Conservation (phyloP, 2,888 invertebrate genomes). For the Dryocosmus kuriphilus region DNA sequence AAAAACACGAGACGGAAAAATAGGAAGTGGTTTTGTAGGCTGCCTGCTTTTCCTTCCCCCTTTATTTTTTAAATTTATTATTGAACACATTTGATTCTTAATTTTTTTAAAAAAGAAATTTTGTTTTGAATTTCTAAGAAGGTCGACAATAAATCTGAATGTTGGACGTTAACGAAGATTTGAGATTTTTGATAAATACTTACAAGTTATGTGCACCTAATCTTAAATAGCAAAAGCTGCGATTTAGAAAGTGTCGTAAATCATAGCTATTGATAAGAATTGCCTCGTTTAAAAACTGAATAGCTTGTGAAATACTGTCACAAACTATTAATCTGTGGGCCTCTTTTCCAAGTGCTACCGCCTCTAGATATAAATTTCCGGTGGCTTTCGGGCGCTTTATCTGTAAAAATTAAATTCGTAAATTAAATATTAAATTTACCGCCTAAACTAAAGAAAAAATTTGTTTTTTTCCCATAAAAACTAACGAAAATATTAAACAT, state of each 20-base stretch:
- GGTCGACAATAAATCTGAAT: too few relatives aligned
- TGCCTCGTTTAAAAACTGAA: conserved; percentile 45
- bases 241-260: conserved; percentile 55
- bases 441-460: background rate
- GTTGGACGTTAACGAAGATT: too few relatives aligned
- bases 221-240: conserved; percentile 51
- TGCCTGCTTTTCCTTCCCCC: too few relatives aligned
- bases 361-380: background rate
- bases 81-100: too few relatives aligned
- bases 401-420: background rate
- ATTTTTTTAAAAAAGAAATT: conserved; percentile 10
- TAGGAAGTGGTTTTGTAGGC: too few relatives aligned
- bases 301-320: conserved; percentile 37
- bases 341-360: conserved; percentile 39
- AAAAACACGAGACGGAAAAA: too few relatives aligned
- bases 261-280: conserved; percentile 46
- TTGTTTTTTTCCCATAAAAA: background rate
- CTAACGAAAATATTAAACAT: background rate
- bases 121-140: background rate
- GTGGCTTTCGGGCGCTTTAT: background rate
- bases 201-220: conserved; percentile 43
- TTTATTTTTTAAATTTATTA: too few relatives aligned
- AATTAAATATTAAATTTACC: too few relatives aligned
- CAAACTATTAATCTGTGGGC: conserved; percentile 44
- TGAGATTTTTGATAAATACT: conserved; percentile 34